phyloP scores from a whole-genome alignment of 2,797 vertebrate species.

The Melanotaenia trifasciata region DNA sequence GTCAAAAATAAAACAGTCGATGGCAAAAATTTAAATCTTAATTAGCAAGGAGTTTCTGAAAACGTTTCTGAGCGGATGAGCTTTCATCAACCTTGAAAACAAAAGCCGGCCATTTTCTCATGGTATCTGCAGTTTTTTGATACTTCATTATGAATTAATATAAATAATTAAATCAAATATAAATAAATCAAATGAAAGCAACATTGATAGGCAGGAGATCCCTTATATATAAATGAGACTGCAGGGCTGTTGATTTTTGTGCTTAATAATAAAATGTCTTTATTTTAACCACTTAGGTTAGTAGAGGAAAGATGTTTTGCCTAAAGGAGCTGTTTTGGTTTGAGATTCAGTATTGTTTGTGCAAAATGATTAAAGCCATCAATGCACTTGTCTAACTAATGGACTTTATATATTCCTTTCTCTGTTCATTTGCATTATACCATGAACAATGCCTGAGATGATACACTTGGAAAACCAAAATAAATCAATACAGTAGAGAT shows the following conservation, averaged over 20 bases:
- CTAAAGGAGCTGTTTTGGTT: neutral
- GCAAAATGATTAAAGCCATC: neutral
- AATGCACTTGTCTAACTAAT: neutral
- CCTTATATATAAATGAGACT: conserved; percentile 7
- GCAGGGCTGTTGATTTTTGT: conserved; percentile 3
- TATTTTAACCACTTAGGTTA: neutral
- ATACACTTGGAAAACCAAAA: too few relatives aligned
- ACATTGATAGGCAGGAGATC: conserved; percentile 10
- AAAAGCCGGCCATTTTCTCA: neutral
- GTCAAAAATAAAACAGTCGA: conserved; percentile 14
- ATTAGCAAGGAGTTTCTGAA: neutral
- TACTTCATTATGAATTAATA: conserved; percentile 5
- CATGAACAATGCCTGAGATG: too few relatives aligned
- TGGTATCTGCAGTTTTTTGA: conserved; percentile 8
- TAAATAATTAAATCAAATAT: conserved; percentile 24
- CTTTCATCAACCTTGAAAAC: too few relatives aligned
- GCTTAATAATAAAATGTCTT: neutral
- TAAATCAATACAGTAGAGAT: too few relatives aligned
- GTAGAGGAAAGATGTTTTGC: neutral
- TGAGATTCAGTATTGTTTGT: neutral
- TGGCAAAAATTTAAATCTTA: conserved; percentile 2
- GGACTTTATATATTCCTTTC: too few relatives aligned
- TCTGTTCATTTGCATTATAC: too few relatives aligned
- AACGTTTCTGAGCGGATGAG: neutral
- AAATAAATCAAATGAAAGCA: conserved; percentile 31